Conservation (phyloP, 2,113 vertebrate species). For the Haliaeetus leucogaster region DNA sequence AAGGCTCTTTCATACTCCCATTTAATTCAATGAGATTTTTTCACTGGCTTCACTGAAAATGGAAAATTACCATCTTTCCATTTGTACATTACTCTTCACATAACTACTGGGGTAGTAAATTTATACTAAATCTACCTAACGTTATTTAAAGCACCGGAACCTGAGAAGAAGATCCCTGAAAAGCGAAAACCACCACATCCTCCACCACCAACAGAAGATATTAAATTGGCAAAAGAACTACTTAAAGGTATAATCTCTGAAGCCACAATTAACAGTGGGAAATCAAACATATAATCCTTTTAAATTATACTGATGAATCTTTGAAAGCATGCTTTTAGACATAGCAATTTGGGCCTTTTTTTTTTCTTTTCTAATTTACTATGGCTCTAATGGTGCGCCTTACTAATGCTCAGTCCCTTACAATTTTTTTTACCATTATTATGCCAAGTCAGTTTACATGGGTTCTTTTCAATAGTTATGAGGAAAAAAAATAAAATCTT, state of each 20-base stretch:
- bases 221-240: slow-evolving; percentile 73
- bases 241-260: slow-evolving; percentile 76
- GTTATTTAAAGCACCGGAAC: slow-evolving; percentile 76
- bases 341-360: not conserved
- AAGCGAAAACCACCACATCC: slow-evolving; percentile 70
- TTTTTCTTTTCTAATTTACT: not conserved
- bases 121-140: slow-evolving; percentile 64
- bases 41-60: not conserved
- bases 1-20: not conserved
- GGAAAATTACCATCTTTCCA: not conserved
- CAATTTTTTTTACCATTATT: not conserved
- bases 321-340: slow-evolving; percentile 22
- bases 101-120: not conserved
- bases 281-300: not conserved
- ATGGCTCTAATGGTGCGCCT: not conserved
- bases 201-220: slow-evolving; percentile 71
- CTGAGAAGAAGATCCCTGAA: slow-evolving; percentile 77
- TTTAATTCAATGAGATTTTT: not conserved
- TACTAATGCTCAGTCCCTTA: not conserved
- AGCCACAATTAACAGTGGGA: slow-evolving; percentile 7
- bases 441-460: not conserved
- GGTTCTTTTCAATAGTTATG: not conserved
- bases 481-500: not conserved
- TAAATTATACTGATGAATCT: slow-evolving; percentile 9
- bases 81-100: not conserved